Evolutionary conservation across 2,797 vertebrate species (phyloP), one percentile per base, ranked within the genome.

Genomic region (Pangasius krempfi): DNA sequence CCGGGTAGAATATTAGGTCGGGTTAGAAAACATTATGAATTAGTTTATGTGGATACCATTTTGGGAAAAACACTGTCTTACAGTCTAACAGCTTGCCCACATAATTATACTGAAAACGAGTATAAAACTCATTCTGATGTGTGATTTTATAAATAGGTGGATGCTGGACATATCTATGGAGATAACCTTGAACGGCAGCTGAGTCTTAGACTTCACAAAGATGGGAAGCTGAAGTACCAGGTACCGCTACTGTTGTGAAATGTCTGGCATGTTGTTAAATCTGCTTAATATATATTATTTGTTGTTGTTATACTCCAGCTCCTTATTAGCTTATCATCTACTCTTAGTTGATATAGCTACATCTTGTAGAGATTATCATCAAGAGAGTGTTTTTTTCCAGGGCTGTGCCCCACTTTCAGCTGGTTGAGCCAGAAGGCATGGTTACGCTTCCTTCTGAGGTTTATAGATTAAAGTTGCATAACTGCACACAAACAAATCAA

Each of bases 171-270:
- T 85, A 89, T 99, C 75, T 99, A 99, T 0, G 98, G 98, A 92
- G 97, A 97, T 90, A 96, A 90, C 76, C 94, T 99, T 85, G 93
- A 92, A 47, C 96, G 97, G 1, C 98, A 99, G 92, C 95, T 96
- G 89, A 93, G 96, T 16, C 96, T 99, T 60, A 94, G 98, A 2
- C 97, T 98, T 91, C 97, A 96, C 89, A 93, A 92, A 91, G 97
- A 99, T 0, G 98, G 98, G 90, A 99, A 99, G 92, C 87, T 99
- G 90, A 99, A 98, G 93, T 98, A 97, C 94, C 97, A 99, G 97
- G 98, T 99, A 94, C 90, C 4, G 30, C 14, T 84, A 37, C 30
- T 58, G 37, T 1, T 0, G 52, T 10, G 85, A 44, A 37, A 0
- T 0, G 0, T 60, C 62, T 87, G 89, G 10, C 50, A 84, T 85